phyloP scores from a whole-genome alignment of 1,140 invertebrate genomes.

The Orchestia grillus region DNA sequence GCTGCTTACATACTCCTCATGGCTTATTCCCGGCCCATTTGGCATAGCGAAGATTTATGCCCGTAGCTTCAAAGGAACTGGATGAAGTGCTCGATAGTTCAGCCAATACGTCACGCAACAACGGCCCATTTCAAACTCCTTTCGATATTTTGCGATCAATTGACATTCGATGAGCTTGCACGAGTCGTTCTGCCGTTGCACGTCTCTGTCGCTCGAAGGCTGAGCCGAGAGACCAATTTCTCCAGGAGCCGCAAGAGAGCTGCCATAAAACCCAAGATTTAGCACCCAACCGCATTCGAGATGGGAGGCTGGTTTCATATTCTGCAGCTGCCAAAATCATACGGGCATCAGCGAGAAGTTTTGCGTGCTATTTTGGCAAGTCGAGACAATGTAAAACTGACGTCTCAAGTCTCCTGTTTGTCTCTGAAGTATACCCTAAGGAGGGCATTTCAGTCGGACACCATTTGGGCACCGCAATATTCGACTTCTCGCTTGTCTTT shows the following conservation, averaged over 20 bases:
- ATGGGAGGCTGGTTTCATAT: slow-evolving; percentile 4
- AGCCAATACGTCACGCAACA: background rate
- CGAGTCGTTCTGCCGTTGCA: background rate
- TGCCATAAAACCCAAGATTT: background rate
- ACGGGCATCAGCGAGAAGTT: background rate
- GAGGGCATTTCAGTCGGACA: background rate
- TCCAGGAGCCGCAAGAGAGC: background rate
- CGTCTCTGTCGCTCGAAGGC: background rate
- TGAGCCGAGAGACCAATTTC: background rate
- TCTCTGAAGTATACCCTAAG: background rate
- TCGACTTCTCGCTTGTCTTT: background rate
- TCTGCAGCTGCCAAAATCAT: background rate
- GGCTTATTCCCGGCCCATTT: background rate
- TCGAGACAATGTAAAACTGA: background rate
- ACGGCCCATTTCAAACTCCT: background rate
- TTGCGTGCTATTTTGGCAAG: background rate
- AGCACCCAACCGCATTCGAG: background rate
- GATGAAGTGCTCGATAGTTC: background rate
- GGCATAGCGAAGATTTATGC: background rate
- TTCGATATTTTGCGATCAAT: slow-evolving; percentile 7
- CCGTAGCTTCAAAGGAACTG: background rate
- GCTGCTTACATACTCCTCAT: background rate
- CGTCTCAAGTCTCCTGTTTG: background rate
- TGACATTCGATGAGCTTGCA: slow-evolving; percentile 41
- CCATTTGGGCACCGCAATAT: background rate